Percentiles rank a stretch among this genome's conserved stretches.
Evolutionary conservation across 2,888 invertebrate species (phyloP).

Genomic region (Zhuqinia jingwanae): DNA sequence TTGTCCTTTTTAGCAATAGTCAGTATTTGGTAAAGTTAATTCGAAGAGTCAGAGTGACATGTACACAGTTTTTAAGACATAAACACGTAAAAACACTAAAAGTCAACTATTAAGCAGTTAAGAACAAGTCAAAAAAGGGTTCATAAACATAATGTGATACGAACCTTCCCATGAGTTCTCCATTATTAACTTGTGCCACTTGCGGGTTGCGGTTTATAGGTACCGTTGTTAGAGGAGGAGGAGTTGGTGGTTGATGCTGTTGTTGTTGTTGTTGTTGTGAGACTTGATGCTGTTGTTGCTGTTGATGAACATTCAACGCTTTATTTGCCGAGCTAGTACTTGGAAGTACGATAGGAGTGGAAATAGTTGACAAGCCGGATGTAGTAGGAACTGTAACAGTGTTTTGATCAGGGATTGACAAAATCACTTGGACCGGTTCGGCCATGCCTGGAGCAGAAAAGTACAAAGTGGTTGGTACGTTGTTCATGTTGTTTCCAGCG

Average conservation of each 20-base stretch:
- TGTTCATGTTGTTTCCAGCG: not conserved
- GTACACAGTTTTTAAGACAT: too few relatives aligned
- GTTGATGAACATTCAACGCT: constrained; percentile 25
- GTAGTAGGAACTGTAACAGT: not conserved
- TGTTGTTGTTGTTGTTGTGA: not conserved
- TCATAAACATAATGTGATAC: constrained; percentile 9
- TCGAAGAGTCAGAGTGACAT: too few relatives aligned
- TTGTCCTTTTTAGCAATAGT: too few relatives aligned
- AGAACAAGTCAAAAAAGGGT: too few relatives aligned
- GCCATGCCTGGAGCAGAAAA: constrained; percentile 64
- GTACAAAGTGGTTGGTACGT: constrained; percentile 63
- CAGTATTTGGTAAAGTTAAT: too few relatives aligned
- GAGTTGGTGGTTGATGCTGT: not conserved
- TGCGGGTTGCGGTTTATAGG: not conserved
- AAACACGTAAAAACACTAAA: too few relatives aligned
- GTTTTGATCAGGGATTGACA: constrained; percentile 68
- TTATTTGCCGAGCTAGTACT: constrained; percentile 1
- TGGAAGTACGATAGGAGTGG: constrained; percentile 32
- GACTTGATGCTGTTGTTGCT: constrained; percentile 5
- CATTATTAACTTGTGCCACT: not conserved
- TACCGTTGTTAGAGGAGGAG: not conserved
- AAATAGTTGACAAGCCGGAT: not conserved
- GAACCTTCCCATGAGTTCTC: constrained; percentile 52
- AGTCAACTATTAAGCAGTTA: too few relatives aligned
- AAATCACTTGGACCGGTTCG: constrained; percentile 69